A percentile compares a stretch with the other conserved stretches of the same genome.
Conservation (phyloP, 2,888 invertebrate species). For the Gonocerus acuteangulatus region DNA sequence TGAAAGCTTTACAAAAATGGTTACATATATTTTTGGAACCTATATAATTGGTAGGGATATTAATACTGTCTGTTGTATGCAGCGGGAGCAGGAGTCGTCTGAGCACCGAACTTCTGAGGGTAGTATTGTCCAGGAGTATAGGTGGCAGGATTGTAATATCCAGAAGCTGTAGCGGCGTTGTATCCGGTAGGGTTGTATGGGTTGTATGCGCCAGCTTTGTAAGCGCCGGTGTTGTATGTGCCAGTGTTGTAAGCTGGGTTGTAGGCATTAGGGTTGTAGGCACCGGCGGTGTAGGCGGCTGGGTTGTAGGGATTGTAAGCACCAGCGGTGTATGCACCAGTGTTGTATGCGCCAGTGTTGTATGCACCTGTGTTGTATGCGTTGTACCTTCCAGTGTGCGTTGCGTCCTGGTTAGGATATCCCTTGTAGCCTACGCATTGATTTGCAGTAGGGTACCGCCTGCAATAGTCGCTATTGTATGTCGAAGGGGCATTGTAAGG, state of each 20-base stretch:
- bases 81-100: no score
- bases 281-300: background rate
- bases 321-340: background rate
- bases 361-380: background rate
- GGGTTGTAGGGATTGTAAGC: background rate
- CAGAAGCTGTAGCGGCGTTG: no score
- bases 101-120: no score
- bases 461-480: background rate
- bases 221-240: background rate
- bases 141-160: no score
- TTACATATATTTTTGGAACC: no score
- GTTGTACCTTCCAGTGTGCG: no score
- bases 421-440: background rate
- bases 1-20: no score
- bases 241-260: background rate
- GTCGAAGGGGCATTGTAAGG: background rate
- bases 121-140: no score
- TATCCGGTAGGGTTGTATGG: no score
- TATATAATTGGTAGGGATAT: no score
- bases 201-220: no score
- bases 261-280: background rate
- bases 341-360: background rate
- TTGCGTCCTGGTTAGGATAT: background rate
- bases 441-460: background rate
- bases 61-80: no score